Base-by-base conservation (phyloP, 1,140 invertebrate genomes). In the Whitmania pigra region DNA sequence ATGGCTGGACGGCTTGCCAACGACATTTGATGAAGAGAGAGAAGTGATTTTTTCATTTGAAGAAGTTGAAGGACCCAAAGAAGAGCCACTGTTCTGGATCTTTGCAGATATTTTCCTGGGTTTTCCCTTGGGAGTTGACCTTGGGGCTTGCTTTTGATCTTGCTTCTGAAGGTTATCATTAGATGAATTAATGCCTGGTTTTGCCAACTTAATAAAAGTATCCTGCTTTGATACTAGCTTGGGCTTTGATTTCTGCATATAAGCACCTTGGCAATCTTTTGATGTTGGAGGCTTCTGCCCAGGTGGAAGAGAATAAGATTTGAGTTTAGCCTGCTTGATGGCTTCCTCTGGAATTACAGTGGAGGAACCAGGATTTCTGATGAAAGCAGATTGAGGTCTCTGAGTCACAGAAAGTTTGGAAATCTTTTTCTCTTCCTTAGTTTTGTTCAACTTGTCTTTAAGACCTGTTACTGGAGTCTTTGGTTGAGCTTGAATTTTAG, bases 141-240 rank as follows among this genome's bases (percentile, higher is more conserved):
- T 63, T n/a, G 20, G 11, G 11, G 69, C 54, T 69, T 69, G 40
- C 27, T 69, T 69, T 69, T 43, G 22, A 43, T 69, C 22, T 18
- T 70, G 20, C 31, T 68, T 49, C 15, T 49, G 67, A n/a, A 53
- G 27, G 80, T 36, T 79, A 80, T 31, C 55, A 27, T 40, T 72
- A 25, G 72, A 69, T 22, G 57, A 53, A 54, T 74, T 72, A 7
- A 29, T 29, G 27, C 31, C 63, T 73, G 81, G 82, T 71, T 75
- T 75, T 75, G 90, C 88, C 74, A 92, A 90, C 80, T 92, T 92
- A 0, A 89, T 90, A 78, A 93, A 93, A 0, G 91, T 93, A 29
- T 89, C 90, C 79, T 93, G 90, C 54, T 91, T 85, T 69, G 89
- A 76, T 15, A 74, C 74, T 3, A 15, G 57, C 22, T 63, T 63